phyloP scores from a whole-genome alignment of 1,140 invertebrate species.

The Nomia melanderi region DNA sequence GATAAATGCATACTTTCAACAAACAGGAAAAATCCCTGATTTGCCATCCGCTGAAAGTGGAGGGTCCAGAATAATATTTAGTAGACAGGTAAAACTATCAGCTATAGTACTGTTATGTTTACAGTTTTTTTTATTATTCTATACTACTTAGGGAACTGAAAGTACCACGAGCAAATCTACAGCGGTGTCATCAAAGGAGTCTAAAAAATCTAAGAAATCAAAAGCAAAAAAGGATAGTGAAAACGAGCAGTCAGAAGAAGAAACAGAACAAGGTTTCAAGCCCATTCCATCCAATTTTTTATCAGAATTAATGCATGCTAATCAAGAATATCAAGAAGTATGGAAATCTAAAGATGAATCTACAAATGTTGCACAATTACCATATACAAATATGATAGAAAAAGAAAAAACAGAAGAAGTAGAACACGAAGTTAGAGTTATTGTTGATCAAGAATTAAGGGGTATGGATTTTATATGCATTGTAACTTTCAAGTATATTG shows the following conservation, averaged over 20 bases:
- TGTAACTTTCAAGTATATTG: not conserved
- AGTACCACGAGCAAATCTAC: slow-evolving; percentile 90
- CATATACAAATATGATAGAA: slow-evolving; percentile 91
- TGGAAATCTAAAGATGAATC: slow-evolving; percentile 92
- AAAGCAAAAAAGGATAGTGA: slow-evolving; percentile 78
- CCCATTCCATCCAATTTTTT: slow-evolving; percentile 80
- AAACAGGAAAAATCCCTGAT: slow-evolving; percentile 94
- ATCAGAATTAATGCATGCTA: slow-evolving; percentile 78
- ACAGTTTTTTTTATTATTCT: no score
- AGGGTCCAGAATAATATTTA: slow-evolving; percentile 91
- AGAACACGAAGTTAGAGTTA: slow-evolving; percentile 90
- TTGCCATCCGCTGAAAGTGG: slow-evolving; percentile 94
- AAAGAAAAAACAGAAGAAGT: slow-evolving; percentile 91
- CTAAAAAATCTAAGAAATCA: slow-evolving; percentile 86
- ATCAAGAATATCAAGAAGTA: slow-evolving; percentile 84
- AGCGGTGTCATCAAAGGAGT: slow-evolving; percentile 88
- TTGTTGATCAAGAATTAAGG: slow-evolving; percentile 93
- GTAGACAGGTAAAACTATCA: slow-evolving; percentile 82
- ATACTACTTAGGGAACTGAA: slow-evolving; percentile 82
- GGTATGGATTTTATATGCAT: slow-evolving; percentile 67
- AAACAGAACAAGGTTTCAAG: slow-evolving; percentile 82
- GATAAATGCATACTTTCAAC: slow-evolving; percentile 89
- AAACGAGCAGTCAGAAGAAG: slow-evolving; percentile 83
- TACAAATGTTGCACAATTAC: slow-evolving; percentile 85
- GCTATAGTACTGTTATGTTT: not conserved